phyloP scores from a whole-genome alignment of 2,888 invertebrate genomes.

The Allygus modestus region DNA sequence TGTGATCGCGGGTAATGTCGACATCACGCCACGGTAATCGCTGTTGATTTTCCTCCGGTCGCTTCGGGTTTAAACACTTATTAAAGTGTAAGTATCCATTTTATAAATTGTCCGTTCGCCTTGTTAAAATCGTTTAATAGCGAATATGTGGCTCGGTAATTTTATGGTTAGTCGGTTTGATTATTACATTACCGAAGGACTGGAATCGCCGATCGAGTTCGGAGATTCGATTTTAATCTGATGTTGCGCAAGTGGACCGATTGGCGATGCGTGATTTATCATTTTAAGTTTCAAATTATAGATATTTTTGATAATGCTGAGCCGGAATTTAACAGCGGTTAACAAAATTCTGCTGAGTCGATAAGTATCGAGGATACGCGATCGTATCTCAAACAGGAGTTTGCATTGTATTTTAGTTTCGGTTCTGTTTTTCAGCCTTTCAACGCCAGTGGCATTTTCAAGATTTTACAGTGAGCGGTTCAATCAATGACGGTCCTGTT shows the following conservation, averaged over 20 bases:
- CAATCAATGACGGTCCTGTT: too few relatives aligned
- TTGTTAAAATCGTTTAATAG: constrained; percentile 57
- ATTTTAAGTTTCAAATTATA: constrained; percentile 23
- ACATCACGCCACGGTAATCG: constrained; percentile 48
- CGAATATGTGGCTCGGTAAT: constrained; percentile 41
- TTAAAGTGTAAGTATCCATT: constrained; percentile 60
- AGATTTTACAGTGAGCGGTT: too few relatives aligned
- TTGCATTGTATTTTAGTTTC: background rate
- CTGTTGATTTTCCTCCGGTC: constrained; percentile 52
- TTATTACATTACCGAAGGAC: constrained; percentile 41
- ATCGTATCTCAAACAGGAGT: background rate
- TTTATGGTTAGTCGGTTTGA: constrained; percentile 36
- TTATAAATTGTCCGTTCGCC: constrained; percentile 39
- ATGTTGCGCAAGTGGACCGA: background rate
- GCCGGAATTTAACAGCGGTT: background rate
- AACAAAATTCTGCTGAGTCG: background rate
- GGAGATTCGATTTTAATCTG: constrained; percentile 31
- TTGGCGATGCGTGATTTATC: constrained; percentile 26
- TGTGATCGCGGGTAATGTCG: constrained; percentile 46
- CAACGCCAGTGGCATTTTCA: too few relatives aligned
- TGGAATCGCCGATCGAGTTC: constrained; percentile 28
- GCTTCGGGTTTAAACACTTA: constrained; percentile 47
- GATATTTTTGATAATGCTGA: constrained; percentile 13
- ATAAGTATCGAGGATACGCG: background rate
- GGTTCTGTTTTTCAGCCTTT: too few relatives aligned